Evolutionary conservation across 2,113 vertebrate genomes (phyloP).

Genomic region (Cichladusa arquata): DNA sequence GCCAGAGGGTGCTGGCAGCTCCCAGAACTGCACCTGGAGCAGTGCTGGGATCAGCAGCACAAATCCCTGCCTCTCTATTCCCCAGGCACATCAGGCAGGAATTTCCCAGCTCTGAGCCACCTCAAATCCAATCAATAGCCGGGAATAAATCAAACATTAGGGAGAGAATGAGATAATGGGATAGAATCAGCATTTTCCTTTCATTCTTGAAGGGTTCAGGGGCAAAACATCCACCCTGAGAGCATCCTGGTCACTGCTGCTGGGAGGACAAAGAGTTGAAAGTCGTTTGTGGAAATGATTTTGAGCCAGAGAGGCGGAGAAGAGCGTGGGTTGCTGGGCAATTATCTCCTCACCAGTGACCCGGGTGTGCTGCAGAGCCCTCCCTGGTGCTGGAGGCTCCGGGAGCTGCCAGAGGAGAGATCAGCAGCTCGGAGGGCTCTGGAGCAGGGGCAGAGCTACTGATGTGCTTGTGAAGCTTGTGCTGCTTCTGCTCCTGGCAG

Average conservation of each 20-base stretch:
- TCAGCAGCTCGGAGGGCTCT: background rate
- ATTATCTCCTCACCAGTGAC: background rate
- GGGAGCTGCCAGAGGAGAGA: background rate
- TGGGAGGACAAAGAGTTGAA: background rate
- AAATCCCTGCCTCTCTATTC: background rate
- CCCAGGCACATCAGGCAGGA: background rate
- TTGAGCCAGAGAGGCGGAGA: background rate
- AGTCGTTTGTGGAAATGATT: background rate
- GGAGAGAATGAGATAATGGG: accelerated
- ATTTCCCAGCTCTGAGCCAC: background rate
- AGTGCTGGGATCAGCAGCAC: background rate
- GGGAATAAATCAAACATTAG: background rate
- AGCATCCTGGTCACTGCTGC: background rate
- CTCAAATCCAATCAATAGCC: background rate
- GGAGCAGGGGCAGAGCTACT: background rate
- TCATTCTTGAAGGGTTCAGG: background rate
- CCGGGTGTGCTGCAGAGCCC: background rate
- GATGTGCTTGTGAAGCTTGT: background rate
- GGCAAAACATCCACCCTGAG: background rate
- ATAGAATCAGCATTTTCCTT: background rate
- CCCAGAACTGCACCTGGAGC: background rate
- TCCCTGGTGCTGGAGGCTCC: background rate
- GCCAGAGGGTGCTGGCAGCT: background rate
- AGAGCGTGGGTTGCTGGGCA: background rate
- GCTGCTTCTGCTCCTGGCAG: too few relatives aligned